Evolutionary conservation across 2,888 invertebrate species (phyloP), one percentile per base, ranked within the genome.

Genomic region (Dione vanillae): DNA sequence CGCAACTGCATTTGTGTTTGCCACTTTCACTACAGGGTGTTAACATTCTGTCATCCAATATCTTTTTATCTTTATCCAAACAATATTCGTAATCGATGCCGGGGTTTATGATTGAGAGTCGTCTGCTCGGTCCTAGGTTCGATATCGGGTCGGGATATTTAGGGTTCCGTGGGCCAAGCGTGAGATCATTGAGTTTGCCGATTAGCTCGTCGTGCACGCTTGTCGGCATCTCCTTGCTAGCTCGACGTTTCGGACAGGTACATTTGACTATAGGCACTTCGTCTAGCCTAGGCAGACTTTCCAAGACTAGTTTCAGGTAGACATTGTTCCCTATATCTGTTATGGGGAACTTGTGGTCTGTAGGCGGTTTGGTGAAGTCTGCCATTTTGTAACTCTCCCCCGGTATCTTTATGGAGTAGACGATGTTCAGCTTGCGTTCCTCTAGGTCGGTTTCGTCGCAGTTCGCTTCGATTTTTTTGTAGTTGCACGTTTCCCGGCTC

Each of bases 1-100:
- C 95, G 80, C 96, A 96, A 68, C 94, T 95, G 86, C 97, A 97
- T 76, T 95, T 95, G 83, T 97, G 97, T 83, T 96, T 96, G 0
- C 96, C 97, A 71, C 94, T 96, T 77, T 96, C 94, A 77, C 95
- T 95, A 86, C 96, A 97, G 0, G 94, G 92, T 0, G 95, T 95
- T 77, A 95, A 94, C 94, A 96, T 95, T 75, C 96, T 90, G 79
- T 96, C 96, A 80, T 96, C 96, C 14, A 96, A 88, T 54, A 95
- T 78, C 19, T 81, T 78, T 19, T 82, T 80, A 0, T 81, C 62
- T 75, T 82, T 80, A 0, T 82, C 67, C 77, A 82, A 49, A 72
- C 78, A 58, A 70, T 79, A 79, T n/a, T 81, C 70, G 68, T 81
- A 81, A 61, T 83, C 83, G 0, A 82, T 79, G 6, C 79, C 80